phyloP scores from a whole-genome alignment of 1,140 invertebrate species.

The Fopius arisanus region DNA sequence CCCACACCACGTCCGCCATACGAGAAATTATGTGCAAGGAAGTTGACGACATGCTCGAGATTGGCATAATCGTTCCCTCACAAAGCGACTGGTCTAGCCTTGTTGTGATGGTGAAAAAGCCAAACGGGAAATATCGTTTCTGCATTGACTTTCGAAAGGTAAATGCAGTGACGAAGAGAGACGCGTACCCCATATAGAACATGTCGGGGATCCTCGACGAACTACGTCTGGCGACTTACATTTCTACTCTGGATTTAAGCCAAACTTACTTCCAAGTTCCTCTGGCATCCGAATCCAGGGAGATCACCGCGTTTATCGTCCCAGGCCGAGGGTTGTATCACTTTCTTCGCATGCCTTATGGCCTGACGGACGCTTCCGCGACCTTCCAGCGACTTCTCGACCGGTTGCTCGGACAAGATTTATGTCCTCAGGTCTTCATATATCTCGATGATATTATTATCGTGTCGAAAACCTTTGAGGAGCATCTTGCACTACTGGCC shows the following conservation, averaged over 20 bases:
- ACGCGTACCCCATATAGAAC: constrained; percentile 27
- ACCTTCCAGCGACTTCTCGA: no score
- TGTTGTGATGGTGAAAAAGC: constrained; percentile 64
- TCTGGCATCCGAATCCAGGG: no score
- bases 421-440: background rate
- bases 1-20: background rate
- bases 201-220: constrained; percentile 14
- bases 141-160: no score
- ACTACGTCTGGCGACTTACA: no score
- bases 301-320: no score
- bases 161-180: background rate
- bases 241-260: background rate
- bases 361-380: no score
- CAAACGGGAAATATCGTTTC: constrained; percentile 45
- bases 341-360: no score
- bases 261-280: no score
- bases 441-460: background rate
- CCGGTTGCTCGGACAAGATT: background rate
- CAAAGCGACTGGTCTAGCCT: constrained; percentile 58
- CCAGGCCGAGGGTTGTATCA: no score
- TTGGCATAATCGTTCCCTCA: constrained; percentile 55
- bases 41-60: constrained; percentile 50
- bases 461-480: constrained; percentile 16
- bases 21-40: background rate
- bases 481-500: constrained; percentile 30